Evolutionary conservation across 2,113 vertebrate genomes (phyloP).

Genomic region (Pollachius pollachius): DNA sequence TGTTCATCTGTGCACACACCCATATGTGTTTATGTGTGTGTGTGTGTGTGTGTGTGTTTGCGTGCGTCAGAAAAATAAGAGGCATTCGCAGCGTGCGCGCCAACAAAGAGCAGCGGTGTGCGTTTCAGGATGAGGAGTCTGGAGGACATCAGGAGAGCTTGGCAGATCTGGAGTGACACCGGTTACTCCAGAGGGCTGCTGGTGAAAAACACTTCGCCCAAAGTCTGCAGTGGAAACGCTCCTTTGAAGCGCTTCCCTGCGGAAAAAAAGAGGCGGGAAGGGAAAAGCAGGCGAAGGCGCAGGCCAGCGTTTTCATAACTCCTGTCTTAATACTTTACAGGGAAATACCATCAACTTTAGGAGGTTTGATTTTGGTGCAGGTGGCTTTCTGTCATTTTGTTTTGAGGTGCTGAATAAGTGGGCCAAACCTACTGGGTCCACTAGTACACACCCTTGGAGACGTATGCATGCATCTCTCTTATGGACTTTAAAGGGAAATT

Average conservation of each 20-base stretch:
- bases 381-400: no score
- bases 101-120: slow-evolving; percentile 91
- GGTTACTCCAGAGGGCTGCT: slow-evolving; percentile 85
- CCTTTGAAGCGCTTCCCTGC: slow-evolving; percentile 65
- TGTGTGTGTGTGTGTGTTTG: background rate
- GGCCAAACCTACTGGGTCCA: no score
- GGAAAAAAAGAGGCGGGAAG: slow-evolving; percentile 42
- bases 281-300: slow-evolving; percentile 36
- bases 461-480: no score
- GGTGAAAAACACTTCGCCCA: slow-evolving; percentile 64
- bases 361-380: no score
- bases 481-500: no score
- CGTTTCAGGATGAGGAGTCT: slow-evolving; percentile 86
- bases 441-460: no score
- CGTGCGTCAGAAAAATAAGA: slow-evolving; percentile 29
- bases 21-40: slow-evolving; percentile 5
- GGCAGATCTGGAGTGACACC: slow-evolving; percentile 87
- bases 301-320: slow-evolving; percentile 21
- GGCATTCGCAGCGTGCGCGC: slow-evolving; percentile 64
- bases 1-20: slow-evolving; percentile 30
- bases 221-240: slow-evolving; percentile 43
- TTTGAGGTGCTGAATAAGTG: no score
- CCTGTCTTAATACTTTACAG: background rate
- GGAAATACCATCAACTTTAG: slow-evolving; percentile 19
- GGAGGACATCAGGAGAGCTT: slow-evolving; percentile 81